Percentiles rank a stretch among this genome's conserved stretches.
Conservation (phyloP, 2,113 vertebrate species). For the Ictalurus furcatus region DNA sequence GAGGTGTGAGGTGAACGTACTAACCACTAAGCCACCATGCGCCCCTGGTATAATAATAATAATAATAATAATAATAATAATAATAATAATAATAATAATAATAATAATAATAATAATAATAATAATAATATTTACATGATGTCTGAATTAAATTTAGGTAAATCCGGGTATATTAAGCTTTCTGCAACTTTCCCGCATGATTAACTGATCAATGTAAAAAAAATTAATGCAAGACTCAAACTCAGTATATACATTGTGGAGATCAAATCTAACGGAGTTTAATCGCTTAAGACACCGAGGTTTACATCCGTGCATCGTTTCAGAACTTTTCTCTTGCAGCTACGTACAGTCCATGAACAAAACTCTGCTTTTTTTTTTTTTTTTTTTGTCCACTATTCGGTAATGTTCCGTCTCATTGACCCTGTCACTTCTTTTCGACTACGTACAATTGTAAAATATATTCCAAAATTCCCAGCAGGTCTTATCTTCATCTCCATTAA, state of each 20-base stretch:
- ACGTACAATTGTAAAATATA: not conserved
- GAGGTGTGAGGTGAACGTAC: too few species aligned
- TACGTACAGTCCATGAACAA: not conserved
- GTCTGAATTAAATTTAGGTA: not conserved
- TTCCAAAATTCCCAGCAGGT: slow-evolving; percentile 14
- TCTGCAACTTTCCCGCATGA: not conserved
- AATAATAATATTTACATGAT: not conserved
- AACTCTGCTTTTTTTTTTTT: too few species aligned
- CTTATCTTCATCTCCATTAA: slow-evolving; percentile 5
- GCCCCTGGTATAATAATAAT: too few species aligned
- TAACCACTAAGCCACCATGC: too few species aligned
- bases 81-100: too few species aligned
- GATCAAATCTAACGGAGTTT: not conserved
- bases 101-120: too few species aligned
- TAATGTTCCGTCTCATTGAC: slow-evolving; percentile 10
- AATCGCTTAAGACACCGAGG: not conserved
- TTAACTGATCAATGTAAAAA: not conserved
- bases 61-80: too few species aligned
- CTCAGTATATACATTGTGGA: not conserved
- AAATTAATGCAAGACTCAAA: not conserved
- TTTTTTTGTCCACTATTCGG: not conserved
- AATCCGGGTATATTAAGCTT: not conserved
- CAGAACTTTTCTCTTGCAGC: not conserved
- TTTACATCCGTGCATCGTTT: not conserved
- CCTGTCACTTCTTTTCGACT: slow-evolving; percentile 4